phyloP scores from a whole-genome alignment of 2,888 invertebrate species.

The Lysandra coridon region DNA sequence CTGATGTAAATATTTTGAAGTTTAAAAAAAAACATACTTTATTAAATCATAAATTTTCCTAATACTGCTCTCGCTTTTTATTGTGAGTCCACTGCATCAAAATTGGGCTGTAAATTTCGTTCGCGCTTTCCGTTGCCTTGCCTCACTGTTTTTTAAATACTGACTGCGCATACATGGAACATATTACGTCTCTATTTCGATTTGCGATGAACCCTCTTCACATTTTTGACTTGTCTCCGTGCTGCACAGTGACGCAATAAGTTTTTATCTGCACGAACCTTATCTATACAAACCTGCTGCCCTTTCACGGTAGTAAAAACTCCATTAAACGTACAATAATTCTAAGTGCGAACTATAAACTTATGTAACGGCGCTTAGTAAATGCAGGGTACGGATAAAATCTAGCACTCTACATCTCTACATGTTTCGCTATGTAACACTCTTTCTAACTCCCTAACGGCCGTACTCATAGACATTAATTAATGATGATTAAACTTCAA shows the following conservation, averaged over 20 bases:
- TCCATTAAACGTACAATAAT: slow-evolving; percentile 20
- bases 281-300: slow-evolving; percentile 3
- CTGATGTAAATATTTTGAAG: too few species aligned
- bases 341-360: slow-evolving; percentile 24
- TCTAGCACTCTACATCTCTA: neutral
- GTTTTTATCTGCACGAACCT: slow-evolving; percentile 18
- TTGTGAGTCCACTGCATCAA: too few species aligned
- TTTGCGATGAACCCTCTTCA: neutral
- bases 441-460: neutral
- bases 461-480: too few species aligned
- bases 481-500: too few species aligned
- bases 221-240: neutral
- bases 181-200: too few species aligned
- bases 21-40: too few species aligned
- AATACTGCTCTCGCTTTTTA: too few species aligned
- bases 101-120: too few species aligned
- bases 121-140: too few species aligned
- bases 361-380: slow-evolving; percentile 9
- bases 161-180: too few species aligned
- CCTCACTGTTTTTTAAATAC: too few species aligned
- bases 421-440: neutral
- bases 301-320: slow-evolving; percentile 28
- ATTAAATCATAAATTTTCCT: too few species aligned
- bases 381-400: slow-evolving; percentile 1
- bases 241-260: neutral